phyloP scores from a whole-genome alignment of 23 tunicate species.

The Diplosoma virens region DNA sequence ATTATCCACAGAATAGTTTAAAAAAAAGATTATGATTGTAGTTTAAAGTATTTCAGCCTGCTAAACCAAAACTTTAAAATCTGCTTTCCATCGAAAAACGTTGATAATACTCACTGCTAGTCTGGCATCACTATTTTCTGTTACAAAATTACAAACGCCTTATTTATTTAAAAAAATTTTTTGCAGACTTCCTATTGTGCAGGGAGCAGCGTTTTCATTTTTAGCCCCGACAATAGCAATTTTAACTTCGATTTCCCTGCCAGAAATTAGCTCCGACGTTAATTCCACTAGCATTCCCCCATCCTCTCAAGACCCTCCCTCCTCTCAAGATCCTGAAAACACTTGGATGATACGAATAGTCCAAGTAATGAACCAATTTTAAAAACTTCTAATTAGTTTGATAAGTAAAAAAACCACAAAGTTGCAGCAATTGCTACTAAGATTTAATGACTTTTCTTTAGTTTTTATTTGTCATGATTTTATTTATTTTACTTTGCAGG shows the following conservation, averaged over 20 bases:
- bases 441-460: background rate
- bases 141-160: background rate
- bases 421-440: background rate
- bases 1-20: too few relatives aligned
- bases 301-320: background rate
- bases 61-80: too few relatives aligned
- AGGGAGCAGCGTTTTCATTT: conserved; percentile 87
- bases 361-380: conserved; percentile 22
- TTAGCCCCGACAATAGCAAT: conserved; percentile 71
- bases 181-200: conserved; percentile 71
- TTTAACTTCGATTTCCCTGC: conserved; percentile 13
- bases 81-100: too few relatives aligned
- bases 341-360: conserved; percentile 24
- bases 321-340: background rate
- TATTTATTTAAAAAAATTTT: background rate
- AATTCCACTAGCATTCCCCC: background rate
- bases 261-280: background rate
- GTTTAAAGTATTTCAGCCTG: too few relatives aligned
- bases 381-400: background rate
- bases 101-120: too few relatives aligned
- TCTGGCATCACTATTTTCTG: too few relatives aligned
- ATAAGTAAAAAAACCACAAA: background rate
- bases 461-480: background rate
- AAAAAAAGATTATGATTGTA: too few relatives aligned
- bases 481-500: conserved; percentile 21